Base-by-base conservation (phyloP, 2,797 vertebrate genomes). In the Gymnopithys bicolor region DNA sequence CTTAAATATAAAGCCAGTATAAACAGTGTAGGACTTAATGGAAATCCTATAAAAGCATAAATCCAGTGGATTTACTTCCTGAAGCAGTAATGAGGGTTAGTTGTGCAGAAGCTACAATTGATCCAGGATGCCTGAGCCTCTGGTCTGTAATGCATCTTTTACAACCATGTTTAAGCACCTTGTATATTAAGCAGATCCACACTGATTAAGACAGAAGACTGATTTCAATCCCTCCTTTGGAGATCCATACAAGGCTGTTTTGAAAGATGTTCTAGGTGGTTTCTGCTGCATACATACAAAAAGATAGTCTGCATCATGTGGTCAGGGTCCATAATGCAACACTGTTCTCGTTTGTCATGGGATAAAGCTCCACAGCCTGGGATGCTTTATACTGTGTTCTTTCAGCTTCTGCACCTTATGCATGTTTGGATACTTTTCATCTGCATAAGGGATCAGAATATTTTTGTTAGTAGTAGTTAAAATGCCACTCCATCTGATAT, bases 31-130 rank as follows among this genome's bases (percentile, higher is more conserved):
- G 39, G n/a, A 87, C 62, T 93, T 92, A 95, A 78, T 71, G 71
- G 64, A 94, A 94, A 96, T 91, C 66, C 78, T 81, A 49, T 95
- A 78, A 58, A 84, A 64, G 39, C 62, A 80, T 87, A 92, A 96
- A 93, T 85, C 64, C 35, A 87, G 69, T 87, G 43, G 75, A 85
- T 94, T 95, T 95, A 80, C 78, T 93, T 89, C 71, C 68, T 89
- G 87, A 85, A 78, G 58, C 23, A 39, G 46, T 35, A 83, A 37
- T 0, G 1, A 60, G 52, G 35, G 19, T 70, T 77, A 67, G 56
- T 25, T 87, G 37, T 85, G 37, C 39, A 77, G 63, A 91, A 93
- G 27, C 60, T 78, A 18, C 2, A 14, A 75, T 5, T 84, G 53
- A 85, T 90, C 51, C 23, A 68, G 27, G 49, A 16, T 33, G 30